A percentile compares a stretch with the other conserved stretches of the same genome.
Conservation (phyloP, 2,888 invertebrate genomes). For the Rhorus exstirpatorius region DNA sequence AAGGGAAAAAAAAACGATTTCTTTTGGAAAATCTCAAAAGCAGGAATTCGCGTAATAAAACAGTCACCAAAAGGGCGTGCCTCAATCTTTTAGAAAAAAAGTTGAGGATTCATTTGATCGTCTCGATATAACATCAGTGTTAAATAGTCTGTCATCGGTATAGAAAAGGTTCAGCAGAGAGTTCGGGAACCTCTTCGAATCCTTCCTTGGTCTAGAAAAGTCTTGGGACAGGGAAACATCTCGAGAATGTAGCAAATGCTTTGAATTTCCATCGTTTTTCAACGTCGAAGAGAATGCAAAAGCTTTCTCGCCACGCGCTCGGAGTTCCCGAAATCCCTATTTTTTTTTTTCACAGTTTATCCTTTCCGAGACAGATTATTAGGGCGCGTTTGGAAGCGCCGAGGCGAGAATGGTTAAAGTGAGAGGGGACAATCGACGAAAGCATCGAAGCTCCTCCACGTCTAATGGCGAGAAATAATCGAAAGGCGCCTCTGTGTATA, state of each 20-base stretch:
- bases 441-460: constrained; percentile 67
- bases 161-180: not conserved
- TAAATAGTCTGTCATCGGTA: constrained; percentile 3
- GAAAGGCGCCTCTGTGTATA: constrained; percentile 73
- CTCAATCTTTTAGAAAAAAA: not conserved
- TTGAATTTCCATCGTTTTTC: constrained; percentile 46
- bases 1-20: no score
- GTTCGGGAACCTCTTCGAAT: constrained; percentile 5
- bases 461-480: constrained; percentile 82
- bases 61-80: not conserved
- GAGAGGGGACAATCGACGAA: constrained; percentile 50
- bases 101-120: not conserved
- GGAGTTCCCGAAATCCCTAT: constrained; percentile 52
- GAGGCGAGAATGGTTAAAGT: constrained; percentile 34
- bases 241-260: constrained; percentile 22
- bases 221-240: constrained; percentile 10
- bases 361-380: not conserved
- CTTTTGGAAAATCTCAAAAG: no score
- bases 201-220: not conserved
- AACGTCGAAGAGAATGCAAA: constrained; percentile 52
- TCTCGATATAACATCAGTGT: not conserved
- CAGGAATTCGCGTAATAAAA: no score
- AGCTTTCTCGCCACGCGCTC: constrained; percentile 53
- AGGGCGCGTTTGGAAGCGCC: constrained; percentile 1
- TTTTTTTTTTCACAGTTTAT: constrained; percentile 16